Base-by-base conservation (phyloP, 92 coral and sea anemone species). In the Montipora capitata region DNA sequence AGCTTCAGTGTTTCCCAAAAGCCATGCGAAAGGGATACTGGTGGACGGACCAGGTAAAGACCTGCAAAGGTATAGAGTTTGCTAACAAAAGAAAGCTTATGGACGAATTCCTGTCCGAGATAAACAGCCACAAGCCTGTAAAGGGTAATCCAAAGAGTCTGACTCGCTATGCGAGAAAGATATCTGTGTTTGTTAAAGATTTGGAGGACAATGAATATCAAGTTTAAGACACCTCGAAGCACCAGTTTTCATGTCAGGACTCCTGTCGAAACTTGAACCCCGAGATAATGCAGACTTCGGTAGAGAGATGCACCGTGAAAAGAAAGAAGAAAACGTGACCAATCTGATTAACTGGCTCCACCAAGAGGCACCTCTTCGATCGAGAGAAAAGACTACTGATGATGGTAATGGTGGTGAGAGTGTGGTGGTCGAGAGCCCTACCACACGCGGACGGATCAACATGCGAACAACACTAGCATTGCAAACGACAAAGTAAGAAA, bases 41-140 rank as follows among this genome's bases (percentile, higher is more conserved):
- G 90, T 87, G 93, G 91, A 16, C 91, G 9, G 91, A 94, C 3
- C 91, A 93, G 61, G 86, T 93, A n/a, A 95, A 80, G 35, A 78
- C 90, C 0, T 82, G 94, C 43, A 90, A 95, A 56, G 83, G 27
- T 59, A 85, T 95, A 0, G 51, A 45, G 0, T 45, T 45, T 8
- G 4, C 51, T 45, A 51, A 89, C n/a, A 78, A 27, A 18, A 20
- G 54, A 68, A 84, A 57, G 0, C 70, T 88, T 7, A 87, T 88
- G 94, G 94, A 88, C 62, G 89, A 73, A 18, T 88, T 89, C 42
- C 57, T 92, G 14, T 58, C 85, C 11, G 89, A 90, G 43, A 80
- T 89, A 10, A 84, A 61, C 70, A 88, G 83, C 1, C 1, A 27
- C 35, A 27, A 27, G 35, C 20, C 78, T 4, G 90, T 94, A 3